Evolutionary conservation across 2,888 invertebrate genomes (phyloP).

Genomic region (Perithous albicinctus): DNA sequence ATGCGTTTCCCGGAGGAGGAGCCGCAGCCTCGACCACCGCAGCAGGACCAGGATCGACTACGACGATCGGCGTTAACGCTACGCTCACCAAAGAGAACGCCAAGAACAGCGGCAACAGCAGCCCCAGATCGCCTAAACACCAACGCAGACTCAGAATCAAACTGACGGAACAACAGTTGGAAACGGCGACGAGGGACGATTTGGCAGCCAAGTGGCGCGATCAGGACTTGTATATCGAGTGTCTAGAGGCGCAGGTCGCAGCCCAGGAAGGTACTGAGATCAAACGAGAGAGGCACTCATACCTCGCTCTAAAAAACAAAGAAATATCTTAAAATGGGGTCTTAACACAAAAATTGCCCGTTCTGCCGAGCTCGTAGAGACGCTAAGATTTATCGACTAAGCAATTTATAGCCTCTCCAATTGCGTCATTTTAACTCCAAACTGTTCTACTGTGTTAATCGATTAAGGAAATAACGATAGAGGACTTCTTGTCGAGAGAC

Average conservation of each 20-base stretch:
- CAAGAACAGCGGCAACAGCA: slow-evolving; percentile 73
- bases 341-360: slow-evolving; percentile 49
- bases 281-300: slow-evolving; percentile 77
- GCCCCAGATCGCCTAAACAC: slow-evolving; percentile 85
- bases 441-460: background rate
- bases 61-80: background rate
- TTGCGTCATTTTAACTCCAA: background rate
- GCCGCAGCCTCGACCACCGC: background rate
- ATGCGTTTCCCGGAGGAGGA: background rate
- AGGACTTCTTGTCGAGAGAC: too few relatives aligned
- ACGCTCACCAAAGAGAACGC: slow-evolving; percentile 16
- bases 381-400: slow-evolving; percentile 60
- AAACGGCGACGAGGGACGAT: slow-evolving; percentile 88
- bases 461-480: background rate
- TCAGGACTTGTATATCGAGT: slow-evolving; percentile 92
- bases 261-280: slow-evolving; percentile 91
- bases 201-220: slow-evolving; percentile 90
- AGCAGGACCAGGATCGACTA: background rate
- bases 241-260: slow-evolving; percentile 90
- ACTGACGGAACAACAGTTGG: slow-evolving; percentile 88
- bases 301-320: slow-evolving; percentile 76
- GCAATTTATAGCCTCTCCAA: background rate
- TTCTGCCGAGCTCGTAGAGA: slow-evolving; percentile 60
- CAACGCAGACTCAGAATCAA: slow-evolving; percentile 86
- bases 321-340: slow-evolving; percentile 64